Evolutionary conservation across 2,113 vertebrate species (phyloP).

Genomic region (Candoia aspera): DNA sequence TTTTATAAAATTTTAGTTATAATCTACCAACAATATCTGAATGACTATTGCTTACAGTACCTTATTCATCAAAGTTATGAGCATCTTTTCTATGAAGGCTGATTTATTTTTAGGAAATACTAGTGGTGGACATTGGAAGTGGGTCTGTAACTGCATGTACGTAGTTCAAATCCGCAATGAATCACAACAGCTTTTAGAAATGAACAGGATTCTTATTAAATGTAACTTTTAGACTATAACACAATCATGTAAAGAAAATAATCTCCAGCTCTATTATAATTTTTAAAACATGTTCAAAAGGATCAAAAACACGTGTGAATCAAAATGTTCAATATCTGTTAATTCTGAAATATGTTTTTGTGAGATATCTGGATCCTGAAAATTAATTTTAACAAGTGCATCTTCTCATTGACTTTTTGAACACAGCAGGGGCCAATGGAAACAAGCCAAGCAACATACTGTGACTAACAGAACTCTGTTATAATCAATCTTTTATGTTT

Average conservation of each 20-base stretch:
- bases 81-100: constrained; percentile 14
- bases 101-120: not conserved
- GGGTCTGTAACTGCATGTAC: not conserved
- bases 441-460: constrained; percentile 63
- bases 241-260: constrained; percentile 11
- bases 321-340: constrained; percentile 38
- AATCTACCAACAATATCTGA: not conserved
- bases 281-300: not conserved
- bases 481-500: constrained; percentile 62
- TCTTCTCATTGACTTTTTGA: constrained; percentile 72
- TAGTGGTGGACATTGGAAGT: not conserved
- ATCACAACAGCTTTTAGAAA: constrained; percentile 14
- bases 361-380: constrained; percentile 66
- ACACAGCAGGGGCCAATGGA: constrained; percentile 54
- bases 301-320: constrained; percentile 43
- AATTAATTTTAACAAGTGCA: constrained; percentile 77
- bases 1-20: not conserved
- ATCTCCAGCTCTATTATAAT: not conserved
- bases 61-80: not conserved
- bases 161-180: not conserved
- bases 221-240: not conserved
- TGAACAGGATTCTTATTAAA: constrained; percentile 15
- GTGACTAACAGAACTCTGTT: constrained; percentile 72
- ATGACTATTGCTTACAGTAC: not conserved
- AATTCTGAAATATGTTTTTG: constrained; percentile 45